phyloP scores from a whole-genome alignment of 2,888 invertebrate species.

The Linnaemya vulpina region DNA sequence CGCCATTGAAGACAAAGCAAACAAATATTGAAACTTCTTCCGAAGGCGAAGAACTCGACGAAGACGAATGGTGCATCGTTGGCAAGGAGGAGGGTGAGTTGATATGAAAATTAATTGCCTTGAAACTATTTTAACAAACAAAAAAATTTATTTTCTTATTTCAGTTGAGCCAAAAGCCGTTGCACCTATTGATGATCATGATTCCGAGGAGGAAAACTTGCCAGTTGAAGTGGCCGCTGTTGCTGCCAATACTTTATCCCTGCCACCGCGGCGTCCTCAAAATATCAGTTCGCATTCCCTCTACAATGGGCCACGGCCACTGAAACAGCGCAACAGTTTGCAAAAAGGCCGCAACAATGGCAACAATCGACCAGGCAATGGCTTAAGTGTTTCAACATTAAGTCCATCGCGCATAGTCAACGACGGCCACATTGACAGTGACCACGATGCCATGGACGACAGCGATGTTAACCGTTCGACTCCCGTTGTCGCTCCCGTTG shows the following conservation, averaged over 20 bases:
- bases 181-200: constrained; percentile 79
- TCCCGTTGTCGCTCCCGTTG: constrained; percentile 71
- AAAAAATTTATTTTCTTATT: constrained; percentile 25
- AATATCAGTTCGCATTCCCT: constrained; percentile 79
- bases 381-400: constrained; percentile 77
- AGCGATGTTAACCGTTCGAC: constrained; percentile 78
- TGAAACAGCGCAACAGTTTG: constrained; percentile 79
- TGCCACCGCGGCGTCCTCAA: constrained; percentile 75
- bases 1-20: constrained; percentile 45
- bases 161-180: constrained; percentile 78
- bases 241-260: constrained; percentile 41
- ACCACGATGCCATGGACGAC: constrained; percentile 69
- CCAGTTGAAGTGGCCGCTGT: constrained; percentile 68
- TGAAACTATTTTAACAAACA: not conserved
- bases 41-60: constrained; percentile 77
- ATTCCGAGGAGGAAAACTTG: constrained; percentile 82
- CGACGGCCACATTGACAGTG: constrained; percentile 70
- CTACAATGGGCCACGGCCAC: constrained; percentile 80
- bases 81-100: constrained; percentile 81
- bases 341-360: constrained; percentile 75
- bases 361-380: constrained; percentile 68
- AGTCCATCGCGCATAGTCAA: constrained; percentile 72
- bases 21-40: constrained; percentile 74
- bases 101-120: not conserved
- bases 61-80: constrained; percentile 85